phyloP scores from a whole-genome alignment of 2,797 vertebrate genomes.

The Rhinogobio ventralis region DNA sequence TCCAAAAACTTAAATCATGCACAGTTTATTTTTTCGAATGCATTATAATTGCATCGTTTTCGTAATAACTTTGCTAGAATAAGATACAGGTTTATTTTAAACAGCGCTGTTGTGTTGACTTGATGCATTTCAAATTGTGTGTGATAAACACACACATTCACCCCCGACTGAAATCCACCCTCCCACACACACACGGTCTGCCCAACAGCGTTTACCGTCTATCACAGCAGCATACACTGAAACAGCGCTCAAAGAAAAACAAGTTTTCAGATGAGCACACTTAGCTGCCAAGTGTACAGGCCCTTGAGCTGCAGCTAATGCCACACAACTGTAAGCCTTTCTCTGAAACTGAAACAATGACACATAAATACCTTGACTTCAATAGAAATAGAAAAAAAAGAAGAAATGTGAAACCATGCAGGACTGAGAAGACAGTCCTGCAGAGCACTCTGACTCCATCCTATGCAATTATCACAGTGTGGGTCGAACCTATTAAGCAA shows the following conservation, averaged over 20 bases:
- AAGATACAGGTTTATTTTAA: slow-evolving; percentile 41
- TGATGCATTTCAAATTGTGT: slow-evolving; percentile 51
- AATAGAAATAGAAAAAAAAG: slow-evolving; percentile 38
- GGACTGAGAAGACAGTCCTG: slow-evolving; percentile 24
- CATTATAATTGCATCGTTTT: slow-evolving; percentile 50
- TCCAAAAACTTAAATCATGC: slow-evolving; percentile 31
- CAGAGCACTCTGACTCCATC: slow-evolving; percentile 26
- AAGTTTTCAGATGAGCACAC: slow-evolving; percentile 68
- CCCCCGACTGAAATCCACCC: slow-evolving; percentile 31
- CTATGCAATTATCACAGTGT: slow-evolving; percentile 35
- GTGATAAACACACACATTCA: slow-evolving; percentile 32
- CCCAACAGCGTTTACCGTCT: slow-evolving; percentile 51
- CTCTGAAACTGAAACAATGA: slow-evolving; percentile 52
- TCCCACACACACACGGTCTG: slow-evolving; percentile 37
- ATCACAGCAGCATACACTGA: slow-evolving; percentile 58
- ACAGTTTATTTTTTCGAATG: slow-evolving; percentile 39
- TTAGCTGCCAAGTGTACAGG: slow-evolving; percentile 60
- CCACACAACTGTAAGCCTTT: slow-evolving; percentile 54
- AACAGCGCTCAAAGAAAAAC: slow-evolving; percentile 61
- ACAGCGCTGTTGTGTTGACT: slow-evolving; percentile 57
- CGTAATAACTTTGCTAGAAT: slow-evolving; percentile 36
- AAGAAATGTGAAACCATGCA: slow-evolving; percentile 32
- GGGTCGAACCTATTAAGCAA: slow-evolving; percentile 41
- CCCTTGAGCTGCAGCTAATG: slow-evolving; percentile 59
- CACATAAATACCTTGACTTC: slow-evolving; percentile 55